A percentile compares a stretch with the other conserved stretches of the same genome.
phyloP scores from a whole-genome alignment of 2,113 vertebrate genomes.

The Xiphophorus maculatus region DNA sequence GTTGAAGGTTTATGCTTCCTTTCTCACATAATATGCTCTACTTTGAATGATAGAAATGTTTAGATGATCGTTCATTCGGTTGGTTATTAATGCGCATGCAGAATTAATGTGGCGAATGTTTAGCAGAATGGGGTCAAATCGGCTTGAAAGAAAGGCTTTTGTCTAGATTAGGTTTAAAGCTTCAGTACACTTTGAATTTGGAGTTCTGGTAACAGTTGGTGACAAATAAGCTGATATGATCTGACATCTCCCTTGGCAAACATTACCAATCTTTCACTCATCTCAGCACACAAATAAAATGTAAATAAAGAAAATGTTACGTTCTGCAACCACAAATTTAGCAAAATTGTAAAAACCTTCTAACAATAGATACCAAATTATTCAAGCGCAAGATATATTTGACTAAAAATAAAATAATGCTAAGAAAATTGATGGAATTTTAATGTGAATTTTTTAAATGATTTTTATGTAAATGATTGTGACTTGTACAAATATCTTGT shows the following conservation, averaged over 20 bases:
- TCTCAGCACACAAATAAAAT: conserved; percentile 12
- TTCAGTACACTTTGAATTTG: conserved; percentile 1
- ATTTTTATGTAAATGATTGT: not conserved
- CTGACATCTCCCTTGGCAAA: conserved; percentile 6
- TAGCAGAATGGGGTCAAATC: conserved; percentile 36
- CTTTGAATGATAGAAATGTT: conserved; percentile 1
- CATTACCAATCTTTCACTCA: conserved; percentile 7
- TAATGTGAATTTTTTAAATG: not conserved
- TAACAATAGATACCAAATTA: not conserved
- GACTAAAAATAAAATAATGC: conserved; percentile 1
- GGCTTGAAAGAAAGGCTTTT: conserved; percentile 11
- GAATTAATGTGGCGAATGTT: conserved; percentile 7
- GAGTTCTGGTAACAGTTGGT: conserved; percentile 14
- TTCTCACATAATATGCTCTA: not conserved
- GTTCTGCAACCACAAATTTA: not conserved
- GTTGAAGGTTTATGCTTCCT: conserved; percentile 16
- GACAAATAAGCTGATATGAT: conserved; percentile 28
- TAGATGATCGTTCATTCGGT: conserved; percentile 2
- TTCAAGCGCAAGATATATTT: not conserved
- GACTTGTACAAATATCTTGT: not conserved
- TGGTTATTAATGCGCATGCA: conserved; percentile 1
- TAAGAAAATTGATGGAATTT: not conserved
- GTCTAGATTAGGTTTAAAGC: conserved; percentile 7
- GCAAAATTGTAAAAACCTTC: not conserved
- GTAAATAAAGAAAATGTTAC: not conserved